phyloP scores from a whole-genome alignment of 2,113 vertebrate genomes.

The Rhinogobius similis region DNA sequence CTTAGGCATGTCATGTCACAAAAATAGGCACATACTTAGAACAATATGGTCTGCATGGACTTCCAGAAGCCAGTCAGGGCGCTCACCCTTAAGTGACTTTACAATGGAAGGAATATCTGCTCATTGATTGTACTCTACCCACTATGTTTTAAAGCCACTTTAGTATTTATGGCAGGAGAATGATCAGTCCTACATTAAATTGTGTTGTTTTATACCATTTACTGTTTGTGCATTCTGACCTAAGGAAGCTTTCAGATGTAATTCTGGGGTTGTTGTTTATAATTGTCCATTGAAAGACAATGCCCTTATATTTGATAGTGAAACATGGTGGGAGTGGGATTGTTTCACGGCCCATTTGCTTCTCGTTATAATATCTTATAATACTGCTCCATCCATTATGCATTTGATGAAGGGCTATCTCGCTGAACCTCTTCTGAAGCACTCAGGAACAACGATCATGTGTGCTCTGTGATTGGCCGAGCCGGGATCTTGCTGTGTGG shows the following conservation, averaged over 20 bases:
- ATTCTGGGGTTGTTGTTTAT: constrained; percentile 41
- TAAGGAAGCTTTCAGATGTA: constrained; percentile 41
- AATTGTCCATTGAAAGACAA: constrained; percentile 30
- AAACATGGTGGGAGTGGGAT: neutral
- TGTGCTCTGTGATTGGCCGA: constrained; percentile 44
- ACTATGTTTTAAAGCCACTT: constrained; percentile 78
- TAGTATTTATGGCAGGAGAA: constrained; percentile 72
- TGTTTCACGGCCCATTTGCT: constrained; percentile 18
- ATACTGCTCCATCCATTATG: constrained; percentile 47
- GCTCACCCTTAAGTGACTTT: constrained; percentile 62
- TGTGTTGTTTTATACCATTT: constrained; percentile 60
- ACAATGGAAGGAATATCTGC: constrained; percentile 59
- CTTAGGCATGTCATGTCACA: constrained; percentile 76
- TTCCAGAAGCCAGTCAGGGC: constrained; percentile 69
- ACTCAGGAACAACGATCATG: constrained; percentile 66
- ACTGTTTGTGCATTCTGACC: constrained; percentile 52
- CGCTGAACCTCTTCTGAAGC: constrained; percentile 65
- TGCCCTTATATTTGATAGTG: constrained; percentile 34
- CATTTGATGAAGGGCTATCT: constrained; percentile 74
- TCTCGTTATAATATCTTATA: constrained; percentile 43
- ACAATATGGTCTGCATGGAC: constrained; percentile 68
- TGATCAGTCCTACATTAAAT: constrained; percentile 67
- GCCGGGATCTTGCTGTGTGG: constrained; percentile 37
- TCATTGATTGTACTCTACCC: constrained; percentile 73
- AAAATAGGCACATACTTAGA: constrained; percentile 78